Evolutionary conservation across 2,888 invertebrate species (phyloP).

Genomic region (Phlogophora meticulosa): DNA sequence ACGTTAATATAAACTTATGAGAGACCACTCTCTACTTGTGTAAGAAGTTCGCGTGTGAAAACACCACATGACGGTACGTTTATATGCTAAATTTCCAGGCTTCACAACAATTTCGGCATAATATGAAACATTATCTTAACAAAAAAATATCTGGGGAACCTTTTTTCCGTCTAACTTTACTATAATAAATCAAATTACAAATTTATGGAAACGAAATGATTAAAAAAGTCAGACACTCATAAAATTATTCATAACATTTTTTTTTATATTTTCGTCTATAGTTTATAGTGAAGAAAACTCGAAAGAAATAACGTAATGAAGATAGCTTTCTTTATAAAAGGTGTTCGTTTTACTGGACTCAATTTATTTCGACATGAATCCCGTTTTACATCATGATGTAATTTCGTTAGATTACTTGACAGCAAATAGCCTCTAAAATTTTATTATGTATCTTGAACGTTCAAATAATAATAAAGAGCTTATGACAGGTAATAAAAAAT

Average conservation of each 20-base stretch:
- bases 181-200: neutral
- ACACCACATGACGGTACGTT: neutral
- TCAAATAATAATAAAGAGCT: constrained; percentile 88
- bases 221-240: neutral
- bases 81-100: neutral
- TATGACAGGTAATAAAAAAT: constrained; percentile 86
- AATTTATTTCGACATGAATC: constrained; percentile 71
- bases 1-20: constrained; percentile 39
- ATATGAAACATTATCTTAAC: neutral
- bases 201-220: neutral
- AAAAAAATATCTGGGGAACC: neutral
- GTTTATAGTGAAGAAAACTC: constrained; percentile 7
- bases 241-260: neutral
- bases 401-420: constrained; percentile 80
- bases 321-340: constrained; percentile 28
- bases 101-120: neutral
- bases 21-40: constrained; percentile 13
- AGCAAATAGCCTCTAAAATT: constrained; percentile 84
- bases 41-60: constrained; percentile 29
- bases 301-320: constrained; percentile 24
- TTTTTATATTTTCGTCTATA: neutral
- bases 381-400: constrained; percentile 75
- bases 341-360: constrained; percentile 57
- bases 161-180: neutral
- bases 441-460: constrained; percentile 84